Base-by-base conservation (phyloP, 2,113 vertebrate genomes). In the Callopanchax toddi region DNA sequence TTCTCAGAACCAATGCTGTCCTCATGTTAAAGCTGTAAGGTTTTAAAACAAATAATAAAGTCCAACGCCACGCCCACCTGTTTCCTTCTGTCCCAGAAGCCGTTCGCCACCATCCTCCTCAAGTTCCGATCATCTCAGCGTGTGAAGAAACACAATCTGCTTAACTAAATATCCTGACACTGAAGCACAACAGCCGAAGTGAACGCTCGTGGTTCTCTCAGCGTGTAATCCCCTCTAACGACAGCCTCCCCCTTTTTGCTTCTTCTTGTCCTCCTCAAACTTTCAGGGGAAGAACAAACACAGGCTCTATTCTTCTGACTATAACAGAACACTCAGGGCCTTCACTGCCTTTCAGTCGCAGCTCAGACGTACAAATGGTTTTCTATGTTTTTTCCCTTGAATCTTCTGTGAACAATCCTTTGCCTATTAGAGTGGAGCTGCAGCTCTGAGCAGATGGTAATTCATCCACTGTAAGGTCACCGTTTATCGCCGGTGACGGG, bases 301-400 rank as follows among this genome's bases (percentile, higher is more conserved):
- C 92, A 92, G 92, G 85, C 80, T 78, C 92, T 93, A 95, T 97
- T 98, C 88, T 91, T 93, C 90, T 92, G 76, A 92, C 79, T 82
- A 69, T 82, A 88, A 86, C 90, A 84, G 92, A 92, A 93, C 90
- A 81, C 87, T 91, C 86, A 72, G 68, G 84, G 89, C 88, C 92
- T 93, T 93, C 91, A 92, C 94, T 91, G 83, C 92, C 92, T 95
- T 92, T 91, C 93, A 84, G 89, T 70, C 89, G 65, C 67, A 84
- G 87, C 89, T 83, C 89, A 64, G 29, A 90, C 89, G 85, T 88
- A 89, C 76, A 90, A 93, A 87, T 88, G 87, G 82, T 91, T 91
- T 90, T 82, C 87, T 92, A 86, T 76, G 46, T 83, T 50, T 67
- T 56, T 64, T 67, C 20, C 1, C 34, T 17, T 32, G 44, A 65